Base-by-base conservation (phyloP, 1,140 invertebrate species). In the Drosophila saltans region DNA sequence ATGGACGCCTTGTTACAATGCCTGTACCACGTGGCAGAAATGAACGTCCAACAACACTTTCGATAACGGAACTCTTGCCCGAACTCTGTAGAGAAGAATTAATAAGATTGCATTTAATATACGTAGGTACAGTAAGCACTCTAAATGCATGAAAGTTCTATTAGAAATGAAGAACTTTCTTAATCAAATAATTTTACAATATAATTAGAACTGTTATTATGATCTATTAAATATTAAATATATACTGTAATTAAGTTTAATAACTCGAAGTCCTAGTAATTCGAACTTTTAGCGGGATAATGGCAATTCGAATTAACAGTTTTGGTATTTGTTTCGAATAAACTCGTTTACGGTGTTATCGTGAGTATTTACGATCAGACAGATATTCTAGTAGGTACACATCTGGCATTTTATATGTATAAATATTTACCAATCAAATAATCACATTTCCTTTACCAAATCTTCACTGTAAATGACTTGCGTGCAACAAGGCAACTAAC, bases 11-110 rank as follows among this genome's bases (percentile, higher is more conserved):
- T 2, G 99, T 99, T 1, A 99, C 98, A 91, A 99, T 99, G 6
- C 99, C 99, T 60, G 96, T 97, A 45, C 99, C 99, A 84, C 99
- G 94, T 10, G 99, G 99, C 61, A 99, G 93, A 93, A 99, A 99
- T 61, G 98, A 98, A 66, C 96, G 95, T 0, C 99, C 99, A n/a
- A 99, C 99, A 26, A 99, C 94, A 93, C 97, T 97, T 93, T 99
- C 99, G 78, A 99, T 96, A 8, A 99, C 99, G 40, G 99, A 99
- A 94, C 98, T 99, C 94, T 99, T 99, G 52, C 99, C 99, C 63
- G 99, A 98, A 93, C 98, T 99, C 98, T 99, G 93, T 82, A 24
- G 40, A 28, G 30, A 43, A 43, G 26, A 39, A 40, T 48, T 28
- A 68, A 58, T 64, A 28, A 60, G 24, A 63, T 30, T 40, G 28